A percentile compares a stretch with the other conserved stretches of the same genome.
These are phyloP conservation scores for Chorisops tibialis DNA, from an alignment of 2,888 invertebrate species.

Conservation along the genomic window DNA sequence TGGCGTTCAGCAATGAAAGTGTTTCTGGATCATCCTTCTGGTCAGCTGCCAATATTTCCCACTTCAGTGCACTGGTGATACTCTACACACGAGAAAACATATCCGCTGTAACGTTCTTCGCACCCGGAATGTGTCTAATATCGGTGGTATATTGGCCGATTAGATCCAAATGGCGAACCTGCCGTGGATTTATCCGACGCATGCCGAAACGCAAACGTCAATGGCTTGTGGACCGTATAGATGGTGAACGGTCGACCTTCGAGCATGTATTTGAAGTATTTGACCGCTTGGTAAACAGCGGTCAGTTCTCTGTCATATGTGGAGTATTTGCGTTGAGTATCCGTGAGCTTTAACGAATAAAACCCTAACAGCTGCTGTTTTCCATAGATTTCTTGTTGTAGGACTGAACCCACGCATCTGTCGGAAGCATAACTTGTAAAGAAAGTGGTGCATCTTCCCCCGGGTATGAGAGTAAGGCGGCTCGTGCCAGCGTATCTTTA, in stretches of 20 bases:
- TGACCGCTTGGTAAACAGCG: constrained; percentile 44
- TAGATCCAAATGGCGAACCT: constrained; percentile 43
- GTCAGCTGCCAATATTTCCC: not conserved
- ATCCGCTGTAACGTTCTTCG: constrained; percentile 34
- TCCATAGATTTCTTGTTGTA: constrained; percentile 40
- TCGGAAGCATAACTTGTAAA: constrained; percentile 41
- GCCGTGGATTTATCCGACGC: constrained; percentile 42
- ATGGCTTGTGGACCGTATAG: constrained; percentile 35
- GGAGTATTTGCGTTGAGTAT: constrained; percentile 41
- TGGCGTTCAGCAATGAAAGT: not conserved
- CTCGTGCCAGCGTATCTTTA: not conserved
- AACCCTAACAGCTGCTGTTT: constrained; percentile 44
- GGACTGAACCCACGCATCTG: constrained; percentile 43
- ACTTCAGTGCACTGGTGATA: not conserved
- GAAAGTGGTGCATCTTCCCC: constrained; percentile 37
- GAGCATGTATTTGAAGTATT: constrained; percentile 36
- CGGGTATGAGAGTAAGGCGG: constrained; percentile 42
- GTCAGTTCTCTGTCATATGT: constrained; percentile 47
- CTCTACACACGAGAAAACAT: constrained; percentile 35
- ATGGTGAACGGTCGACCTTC: constrained; percentile 33
- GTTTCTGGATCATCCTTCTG: not conserved
- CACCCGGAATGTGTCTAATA: constrained; percentile 25
- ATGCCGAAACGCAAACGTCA: constrained; percentile 40
- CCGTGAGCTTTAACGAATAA: constrained; percentile 43
- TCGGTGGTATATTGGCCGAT: constrained; percentile 35